Base-by-base conservation (phyloP, 2,797 vertebrate genomes). In the Crenuchus spilurus region DNA sequence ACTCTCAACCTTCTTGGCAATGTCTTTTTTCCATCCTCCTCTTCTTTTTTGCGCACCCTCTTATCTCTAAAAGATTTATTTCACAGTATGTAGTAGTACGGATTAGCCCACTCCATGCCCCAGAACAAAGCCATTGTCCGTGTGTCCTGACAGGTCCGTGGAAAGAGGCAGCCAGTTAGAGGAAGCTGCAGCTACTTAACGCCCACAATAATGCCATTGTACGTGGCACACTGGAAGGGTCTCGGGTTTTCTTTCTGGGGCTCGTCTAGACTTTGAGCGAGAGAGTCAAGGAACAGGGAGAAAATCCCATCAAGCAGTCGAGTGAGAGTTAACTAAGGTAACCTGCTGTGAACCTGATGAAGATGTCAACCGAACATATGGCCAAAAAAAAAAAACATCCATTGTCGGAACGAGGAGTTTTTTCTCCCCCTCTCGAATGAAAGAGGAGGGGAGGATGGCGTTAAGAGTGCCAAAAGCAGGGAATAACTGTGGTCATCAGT, bases 331-430 rank as follows among this genome's bases (percentile, higher is more conserved):
- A 93, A 96, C 95, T 94, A 95, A 96, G 93, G 94, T 93, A 91
- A 88, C 97, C 96, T 93, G 96, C 94, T 92, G 96, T 94, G 97
- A 97, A 96, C 94, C 95, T 96, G 96, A 98, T 97, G 95, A 97
- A 96, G 95, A 97, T 92, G 95, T 95, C 94, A 96, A 95, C 91
- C 89, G 92, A 96, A 95, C 96, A 97, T 95, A 97, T 90, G 95
- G 96, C 91, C 90, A 91, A 88, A 70, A 79, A 80, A 76, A 96
- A 95, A 94, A 92, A 74, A 95, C 91, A 91, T 92, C 92, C 90
- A 94, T 96, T 97, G 95, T 95, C 94, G 89, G 92, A 93, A 92
- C 89, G 92, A 83, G 90, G 90, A 91, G 93, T 90, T 93, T 90
- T 90, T 87, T 85, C 72, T 64, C 62, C 77, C 74, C 71, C 68